phyloP scores from a whole-genome alignment of 1,140 invertebrate species.

The Branchinecta lynchi region DNA sequence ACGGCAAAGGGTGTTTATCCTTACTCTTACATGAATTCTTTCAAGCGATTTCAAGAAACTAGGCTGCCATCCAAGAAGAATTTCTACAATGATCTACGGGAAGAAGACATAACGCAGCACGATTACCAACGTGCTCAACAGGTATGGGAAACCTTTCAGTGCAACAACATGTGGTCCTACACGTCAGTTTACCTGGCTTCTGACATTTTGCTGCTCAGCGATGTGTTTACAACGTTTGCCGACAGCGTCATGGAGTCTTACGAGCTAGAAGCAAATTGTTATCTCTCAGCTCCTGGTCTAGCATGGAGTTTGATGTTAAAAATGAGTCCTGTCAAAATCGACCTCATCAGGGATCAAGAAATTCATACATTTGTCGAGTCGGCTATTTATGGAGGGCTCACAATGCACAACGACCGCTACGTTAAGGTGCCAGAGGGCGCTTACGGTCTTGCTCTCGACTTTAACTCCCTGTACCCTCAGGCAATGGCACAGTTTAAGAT shows the following conservation, averaged over 20 bases:
- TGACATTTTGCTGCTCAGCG: not conserved
- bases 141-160: not conserved
- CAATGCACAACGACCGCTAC: not conserved
- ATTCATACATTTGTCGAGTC: not conserved
- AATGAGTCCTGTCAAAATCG: not conserved
- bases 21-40: not conserved
- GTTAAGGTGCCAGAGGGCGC: too few species aligned
- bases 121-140: not conserved
- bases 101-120: not conserved
- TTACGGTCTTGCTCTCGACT: not conserved
- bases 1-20: not conserved
- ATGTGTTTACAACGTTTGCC: not conserved
- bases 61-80: not conserved
- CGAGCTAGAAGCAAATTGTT: not conserved
- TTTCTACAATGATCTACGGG: not conserved
- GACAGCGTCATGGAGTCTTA: not conserved
- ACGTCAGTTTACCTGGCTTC: not conserved
- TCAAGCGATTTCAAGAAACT: not conserved
- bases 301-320: too few species aligned
- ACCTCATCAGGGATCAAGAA: not conserved
- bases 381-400: not conserved
- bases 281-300: too few species aligned
- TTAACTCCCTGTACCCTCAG: not conserved
- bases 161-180: not conserved
- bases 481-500: not conserved